Evolutionary conservation across 2,797 vertebrate genomes (phyloP).

Genomic region (Zalophus californianus): DNA sequence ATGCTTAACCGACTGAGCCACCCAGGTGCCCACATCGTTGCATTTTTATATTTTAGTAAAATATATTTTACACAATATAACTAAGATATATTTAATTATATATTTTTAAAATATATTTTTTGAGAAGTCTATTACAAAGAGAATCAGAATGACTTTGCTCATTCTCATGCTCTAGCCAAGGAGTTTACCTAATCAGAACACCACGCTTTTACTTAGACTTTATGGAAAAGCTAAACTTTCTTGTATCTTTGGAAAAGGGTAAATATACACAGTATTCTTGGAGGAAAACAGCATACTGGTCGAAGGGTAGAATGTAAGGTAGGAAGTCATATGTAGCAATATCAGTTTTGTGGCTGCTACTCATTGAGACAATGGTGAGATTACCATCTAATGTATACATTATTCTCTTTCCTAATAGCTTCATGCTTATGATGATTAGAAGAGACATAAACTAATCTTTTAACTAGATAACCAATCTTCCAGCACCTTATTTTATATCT

Average conservation of each 20-base stretch:
- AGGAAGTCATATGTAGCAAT: not conserved
- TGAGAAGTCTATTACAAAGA: not conserved
- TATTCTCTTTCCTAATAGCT: constrained; percentile 53
- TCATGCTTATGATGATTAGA: not conserved
- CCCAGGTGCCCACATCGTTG: too few relatives aligned
- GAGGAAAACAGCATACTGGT: not conserved
- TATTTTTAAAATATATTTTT: not conserved
- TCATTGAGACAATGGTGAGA: not conserved
- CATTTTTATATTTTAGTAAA: not conserved
- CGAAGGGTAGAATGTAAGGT: not conserved
- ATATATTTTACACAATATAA: not conserved
- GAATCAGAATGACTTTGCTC: not conserved
- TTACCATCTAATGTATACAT: not conserved
- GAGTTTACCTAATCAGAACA: not conserved
- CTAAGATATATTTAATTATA: not conserved
- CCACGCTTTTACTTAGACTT: not conserved
- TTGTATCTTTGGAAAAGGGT: not conserved
- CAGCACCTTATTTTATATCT: not conserved
- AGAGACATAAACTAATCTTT: constrained; percentile 41
- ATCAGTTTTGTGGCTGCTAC: not conserved
- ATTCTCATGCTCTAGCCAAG: not conserved
- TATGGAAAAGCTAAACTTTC: constrained; percentile 19
- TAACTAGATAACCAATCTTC: constrained; percentile 23
- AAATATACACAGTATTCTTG: not conserved
- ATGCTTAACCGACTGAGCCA: too few relatives aligned